Evolutionary conservation across 2,888 invertebrate species (phyloP), one percentile per base, ranked within the genome.

Genomic region (Tanytarsus gracilentus): DNA sequence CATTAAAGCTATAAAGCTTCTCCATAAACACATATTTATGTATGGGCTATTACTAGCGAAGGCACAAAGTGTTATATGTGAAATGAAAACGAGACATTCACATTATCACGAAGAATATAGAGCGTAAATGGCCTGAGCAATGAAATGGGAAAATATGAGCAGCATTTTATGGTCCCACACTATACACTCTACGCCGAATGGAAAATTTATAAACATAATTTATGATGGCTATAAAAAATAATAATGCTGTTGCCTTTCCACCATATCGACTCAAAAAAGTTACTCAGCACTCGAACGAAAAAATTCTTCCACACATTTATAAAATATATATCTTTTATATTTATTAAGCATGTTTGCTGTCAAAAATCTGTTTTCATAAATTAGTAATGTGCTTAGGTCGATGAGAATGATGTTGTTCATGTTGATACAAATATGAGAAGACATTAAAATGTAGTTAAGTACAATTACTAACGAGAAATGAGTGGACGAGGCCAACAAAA

Each of bases 361-460:
- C 58, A 58, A 48, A 53, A 58, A 58, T 58, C 58, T 58, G 53
- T 58, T 58, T 58, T 26, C 58, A 58, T 58, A 58, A 58, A 40
- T 40, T 58, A 58, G 48, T 58, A 58, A 58, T 44, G 21, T n/a
- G n/a, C n/a, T n/a, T n/a, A n/a, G n/a, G n/a, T n/a, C n/a, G n/a
- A n/a, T n/a, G n/a, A n/a, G n/a, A n/a, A n/a, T n/a, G n/a, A n/a
- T n/a, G n/a, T n/a, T n/a, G n/a, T n/a, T n/a, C n/a, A n/a, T n/a
- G n/a, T n/a, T n/a, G n/a, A n/a, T n/a, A n/a, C n/a, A n/a, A n/a
- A n/a, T n/a, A n/a, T n/a, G n/a, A n/a, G n/a, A n/a, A n/a, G n/a
- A n/a, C n/a, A n/a, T n/a, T n/a, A n/a, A n/a, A n/a, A n/a, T n/a
- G n/a, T n/a, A n/a, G n/a, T n/a, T n/a, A n/a, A n/a, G n/a, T n/a